Base-by-base conservation (phyloP, 1,140 invertebrate genomes). In the Drosophila teissieri region DNA sequence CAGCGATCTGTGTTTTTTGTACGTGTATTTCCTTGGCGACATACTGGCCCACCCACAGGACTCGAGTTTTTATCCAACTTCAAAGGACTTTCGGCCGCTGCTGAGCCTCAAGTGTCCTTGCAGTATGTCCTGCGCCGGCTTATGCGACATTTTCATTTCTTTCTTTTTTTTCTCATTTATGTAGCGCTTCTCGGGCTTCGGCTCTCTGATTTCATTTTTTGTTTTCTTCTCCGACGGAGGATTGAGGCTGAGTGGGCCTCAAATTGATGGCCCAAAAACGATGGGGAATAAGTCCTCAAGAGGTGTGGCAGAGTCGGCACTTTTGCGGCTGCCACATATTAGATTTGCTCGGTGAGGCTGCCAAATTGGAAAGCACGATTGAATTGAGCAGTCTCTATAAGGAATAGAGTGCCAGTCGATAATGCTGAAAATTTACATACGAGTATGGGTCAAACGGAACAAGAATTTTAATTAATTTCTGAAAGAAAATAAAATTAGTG, bases 11-110 rank as follows among this genome's bases (percentile, higher is more conserved):
- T 70, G 79, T 81, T 74, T 69, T 77, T 88, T 84, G 19, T 19
- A 19, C 19, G 19, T 19, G 79, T 89, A 91, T 91, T 91, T 89
- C 88, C 88, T 89, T 91, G 88, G 89, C 88, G 88, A 91, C 89
- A 86, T 80, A 77, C 78, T 80, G 54, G 62, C 54, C 63, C 63
- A 31, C 55, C 81, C 81, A 80, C 24, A 49, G 65, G 62, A 61
- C 46, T 63, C 72, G 58, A 76, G 68, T 69, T 89, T 88, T 79
- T 73, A 75, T 89, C 57, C 53, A 89, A 89, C 84, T 84, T 89
- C 84, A 89, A 89, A 89, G 84, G 67, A 83, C 68, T 84, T 89
- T 76, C 64, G 75, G 69, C 70, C 67, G 67, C 62, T 79, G 61
- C 64, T 57, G 68, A 70, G 64, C 68, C 68, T 70, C 34, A 73